Evolutionary conservation across 1,140 invertebrate species (phyloP).

Genomic region (Bombyx mandarina): DNA sequence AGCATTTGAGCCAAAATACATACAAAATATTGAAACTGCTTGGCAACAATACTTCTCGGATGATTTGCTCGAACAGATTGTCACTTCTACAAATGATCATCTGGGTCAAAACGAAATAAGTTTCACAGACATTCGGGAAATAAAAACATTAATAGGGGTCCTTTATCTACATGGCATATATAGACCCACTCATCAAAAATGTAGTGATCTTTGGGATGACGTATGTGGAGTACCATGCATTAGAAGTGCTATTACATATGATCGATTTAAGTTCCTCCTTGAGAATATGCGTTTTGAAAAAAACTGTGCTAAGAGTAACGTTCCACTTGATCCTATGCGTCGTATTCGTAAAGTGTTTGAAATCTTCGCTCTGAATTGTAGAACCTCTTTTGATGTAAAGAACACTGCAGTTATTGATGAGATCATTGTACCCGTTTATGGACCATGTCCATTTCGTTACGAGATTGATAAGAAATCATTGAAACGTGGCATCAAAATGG

Average conservation of each 20-base stretch:
- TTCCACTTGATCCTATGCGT: conserved; percentile 60
- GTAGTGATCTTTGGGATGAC: conserved; percentile 58
- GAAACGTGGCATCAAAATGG: conserved; percentile 59
- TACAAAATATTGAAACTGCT: conserved; percentile 43
- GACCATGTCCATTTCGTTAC: conserved; percentile 65
- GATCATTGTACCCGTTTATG: conserved; percentile 58
- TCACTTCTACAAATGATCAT: conserved; percentile 61
- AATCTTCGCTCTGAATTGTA: conserved; percentile 65
- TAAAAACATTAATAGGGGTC: conserved; percentile 68
- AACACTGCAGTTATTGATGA: conserved; percentile 64
- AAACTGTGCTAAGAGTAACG: conserved; percentile 37
- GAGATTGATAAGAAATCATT: conserved; percentile 59
- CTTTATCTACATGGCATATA: conserved; percentile 65
- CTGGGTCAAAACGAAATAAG: conserved; percentile 26
- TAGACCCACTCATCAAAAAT: conserved; percentile 57
- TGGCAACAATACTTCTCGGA: conserved; percentile 66
- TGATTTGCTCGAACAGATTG: conserved; percentile 61
- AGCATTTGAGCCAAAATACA: conserved; percentile 21
- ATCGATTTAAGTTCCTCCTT: conserved; percentile 65
- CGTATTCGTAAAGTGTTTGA: conserved; percentile 67
- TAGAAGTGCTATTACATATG: conserved; percentile 55
- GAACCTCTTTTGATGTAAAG: conserved; percentile 52
- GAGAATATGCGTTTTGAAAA: conserved; percentile 66
- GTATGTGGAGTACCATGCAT: conserved; percentile 58
- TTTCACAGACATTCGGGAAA: conserved; percentile 48